Evolutionary conservation across 1,140 invertebrate species (phyloP), one percentile per base, ranked within the genome.

Genomic region (Meloidogyne exigua): DNA sequence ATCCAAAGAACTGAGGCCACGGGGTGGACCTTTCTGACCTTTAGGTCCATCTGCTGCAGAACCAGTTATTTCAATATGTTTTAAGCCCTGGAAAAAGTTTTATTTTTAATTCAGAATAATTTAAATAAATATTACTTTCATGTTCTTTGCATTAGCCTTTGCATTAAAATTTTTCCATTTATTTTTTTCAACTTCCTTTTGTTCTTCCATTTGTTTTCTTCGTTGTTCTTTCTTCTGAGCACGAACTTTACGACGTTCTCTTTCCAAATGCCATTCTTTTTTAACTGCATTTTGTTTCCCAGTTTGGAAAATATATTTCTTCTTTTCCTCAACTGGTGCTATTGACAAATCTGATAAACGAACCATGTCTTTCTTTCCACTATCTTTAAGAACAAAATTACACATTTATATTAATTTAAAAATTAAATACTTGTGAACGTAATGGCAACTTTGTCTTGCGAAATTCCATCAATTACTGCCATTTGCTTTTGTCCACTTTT

Each of bases 391-490:
- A 65, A 36, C 23, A 5, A 39, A 25, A n/a, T 28, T 26, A 18
- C 10, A 73, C n/a, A n/a, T n/a, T n/a, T n/a, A 32, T 72, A 73
- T 23, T 2, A 25, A 73, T 32, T 32, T 32, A 36, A 64, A 62
- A 28, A 68, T 15, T 72, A 72, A 26, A 65, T 68, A 82, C 80
- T 71, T 28, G 80, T 57, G 68, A 82, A 82, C 7, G 80, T 83
- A 23, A 82, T 78, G 7, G 80, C 80, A 21, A 82, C 80, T 78
- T 83, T 83, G 21, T 82, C 81, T 39, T 82, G 80, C 11, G 80
- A 82, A 32, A 82, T 82, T 62, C 80, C 80, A 74, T 82, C 80
- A 80, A 82, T 82, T 32, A 82, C 79, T 23, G 81, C 81, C 26
- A 78, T 44, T 36, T 82, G 79, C 23, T 71, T 76, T 68, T 82